These are phyloP conservation scores for Dichetophora obliterata DNA, from an alignment of 2,888 invertebrate genomes.

Conservation along the genomic window DNA sequence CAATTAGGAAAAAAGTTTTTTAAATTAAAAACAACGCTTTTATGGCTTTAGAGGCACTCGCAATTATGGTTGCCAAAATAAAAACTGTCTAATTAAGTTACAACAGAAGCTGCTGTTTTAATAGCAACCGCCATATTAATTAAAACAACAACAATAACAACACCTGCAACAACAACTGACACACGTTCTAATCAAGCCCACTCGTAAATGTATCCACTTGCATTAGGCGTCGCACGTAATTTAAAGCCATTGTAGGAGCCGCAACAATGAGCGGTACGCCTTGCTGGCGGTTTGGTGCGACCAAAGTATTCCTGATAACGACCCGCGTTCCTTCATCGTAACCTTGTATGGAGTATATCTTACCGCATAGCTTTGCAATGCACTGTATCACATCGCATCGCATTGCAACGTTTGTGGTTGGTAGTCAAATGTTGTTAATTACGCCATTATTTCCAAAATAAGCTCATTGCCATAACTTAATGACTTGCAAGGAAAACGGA, in stretches of 20 bases:
- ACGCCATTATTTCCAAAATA: conserved; percentile 37
- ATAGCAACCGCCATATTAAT: neutral
- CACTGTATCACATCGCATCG: neutral
- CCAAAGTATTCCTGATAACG: neutral
- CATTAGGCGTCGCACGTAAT: neutral
- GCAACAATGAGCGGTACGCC: neutral
- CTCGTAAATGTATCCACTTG: conserved; percentile 9
- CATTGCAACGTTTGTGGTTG: conserved; percentile 24
- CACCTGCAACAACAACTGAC: too few species aligned
- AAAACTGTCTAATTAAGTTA: neutral
- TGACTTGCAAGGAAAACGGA: conserved; percentile 12
- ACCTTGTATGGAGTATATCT: neutral
- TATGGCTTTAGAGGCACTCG: neutral
- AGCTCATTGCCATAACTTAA: conserved; percentile 30
- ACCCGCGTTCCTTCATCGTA: neutral
- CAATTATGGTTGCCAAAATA: neutral
- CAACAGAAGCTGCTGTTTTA: neutral
- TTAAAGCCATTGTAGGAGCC: neutral
- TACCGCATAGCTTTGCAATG: neutral
- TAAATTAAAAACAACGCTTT: neutral
- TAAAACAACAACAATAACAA: neutral
- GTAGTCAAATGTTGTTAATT: conserved; percentile 41
- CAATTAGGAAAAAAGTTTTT: neutral
- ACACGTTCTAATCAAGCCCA: neutral
- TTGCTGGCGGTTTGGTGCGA: neutral